Evolutionary conservation across 2,888 invertebrate genomes (phyloP).

Genomic region (Hermaeophaga mercurialis): DNA sequence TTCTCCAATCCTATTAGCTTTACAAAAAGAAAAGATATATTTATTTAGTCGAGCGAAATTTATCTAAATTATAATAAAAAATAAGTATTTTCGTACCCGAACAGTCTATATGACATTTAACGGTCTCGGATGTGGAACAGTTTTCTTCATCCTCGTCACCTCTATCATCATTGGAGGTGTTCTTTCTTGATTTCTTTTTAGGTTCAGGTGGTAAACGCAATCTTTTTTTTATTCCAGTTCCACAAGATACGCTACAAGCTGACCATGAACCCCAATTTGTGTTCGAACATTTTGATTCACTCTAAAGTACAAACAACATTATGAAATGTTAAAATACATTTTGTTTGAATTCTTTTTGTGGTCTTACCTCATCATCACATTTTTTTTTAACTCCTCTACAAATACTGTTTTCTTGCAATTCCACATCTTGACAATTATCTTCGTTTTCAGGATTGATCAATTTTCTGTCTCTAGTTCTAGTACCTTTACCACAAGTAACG

Average conservation of each 20-base stretch:
- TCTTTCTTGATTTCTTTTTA: not conserved
- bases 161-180: constrained; percentile 34
- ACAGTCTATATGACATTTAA: constrained; percentile 51
- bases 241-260: constrained; percentile 75
- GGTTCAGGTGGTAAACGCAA: constrained; percentile 52
- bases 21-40: not conserved
- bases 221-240: constrained; percentile 68
- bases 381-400: constrained; percentile 48
- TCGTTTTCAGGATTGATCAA: constrained; percentile 63
- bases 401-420: constrained; percentile 53
- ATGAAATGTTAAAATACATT: no score
- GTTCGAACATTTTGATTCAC: constrained; percentile 61
- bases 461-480: constrained; percentile 65
- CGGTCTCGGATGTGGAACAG: constrained; percentile 48
- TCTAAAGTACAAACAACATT: no score
- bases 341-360: no score
- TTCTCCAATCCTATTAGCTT: constrained; percentile 10
- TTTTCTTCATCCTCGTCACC: constrained; percentile 32
- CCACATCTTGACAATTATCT: constrained; percentile 62
- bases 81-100: constrained; percentile 3
- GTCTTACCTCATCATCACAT: constrained; percentile 43
- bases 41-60: not conserved
- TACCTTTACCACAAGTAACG: constrained; percentile 68
- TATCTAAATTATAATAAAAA: not conserved
- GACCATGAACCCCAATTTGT: constrained; percentile 78